These are phyloP conservation scores for Aegotheles bennettii DNA, from an alignment of 2,113 vertebrate genomes.

Conservation along the genomic window DNA sequence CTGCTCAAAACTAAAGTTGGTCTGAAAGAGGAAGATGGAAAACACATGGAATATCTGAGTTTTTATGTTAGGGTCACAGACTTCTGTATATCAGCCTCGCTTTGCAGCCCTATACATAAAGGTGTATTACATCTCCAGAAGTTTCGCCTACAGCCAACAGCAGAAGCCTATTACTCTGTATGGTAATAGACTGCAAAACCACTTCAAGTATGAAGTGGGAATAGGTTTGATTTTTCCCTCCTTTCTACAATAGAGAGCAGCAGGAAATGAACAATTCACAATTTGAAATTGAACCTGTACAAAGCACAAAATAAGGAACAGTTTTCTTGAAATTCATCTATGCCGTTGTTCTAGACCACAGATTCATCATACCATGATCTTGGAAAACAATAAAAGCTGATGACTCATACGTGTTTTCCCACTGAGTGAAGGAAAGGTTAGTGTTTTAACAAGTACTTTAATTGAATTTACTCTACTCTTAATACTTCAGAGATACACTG, in stretches of 20 bases:
- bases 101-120: not conserved
- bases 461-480: not conserved
- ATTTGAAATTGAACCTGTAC: not conserved
- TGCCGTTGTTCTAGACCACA: not conserved
- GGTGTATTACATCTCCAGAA: not conserved
- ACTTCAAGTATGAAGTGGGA: not conserved
- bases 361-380: not conserved
- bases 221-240: not conserved
- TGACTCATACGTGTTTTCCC: not conserved
- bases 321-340: not conserved
- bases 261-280: not conserved
- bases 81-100: not conserved
- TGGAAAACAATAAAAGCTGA: not conserved
- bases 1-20: not conserved
- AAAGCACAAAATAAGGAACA: not conserved
- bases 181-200: fast-evolving
- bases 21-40: not conserved
- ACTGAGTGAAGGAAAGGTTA: not conserved
- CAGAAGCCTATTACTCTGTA: not conserved
- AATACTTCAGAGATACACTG: not conserved
- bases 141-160: not conserved
- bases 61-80: not conserved
- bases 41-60: not conserved
- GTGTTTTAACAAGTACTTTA: not conserved
- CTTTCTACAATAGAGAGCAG: not conserved